Evolutionary conservation across 2,888 invertebrate genomes (phyloP), one percentile per base, ranked within the genome.

Genomic region (Drosophila silvestris): DNA sequence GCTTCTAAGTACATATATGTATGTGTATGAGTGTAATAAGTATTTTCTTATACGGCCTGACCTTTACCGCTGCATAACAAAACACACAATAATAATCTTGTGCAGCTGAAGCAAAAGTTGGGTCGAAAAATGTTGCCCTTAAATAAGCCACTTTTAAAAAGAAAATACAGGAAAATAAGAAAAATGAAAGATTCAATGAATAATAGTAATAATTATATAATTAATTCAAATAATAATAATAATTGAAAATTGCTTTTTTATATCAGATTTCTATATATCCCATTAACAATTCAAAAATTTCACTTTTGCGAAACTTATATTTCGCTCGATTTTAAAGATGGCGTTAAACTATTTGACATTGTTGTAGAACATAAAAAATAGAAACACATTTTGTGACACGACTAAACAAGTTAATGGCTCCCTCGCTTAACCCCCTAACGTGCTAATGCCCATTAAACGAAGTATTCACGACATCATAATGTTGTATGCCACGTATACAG

Each of bases 381-480:
- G 28, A 44, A 35, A 33, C 37, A 53, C 41, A 54, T 47, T 69
- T 60, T 19, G 26, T 28, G 35, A 26, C 54, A 51, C 16, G 51
- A 39, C 33, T 47, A 35, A 53, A n/a, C 35, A 59, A 12, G 28
- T 57, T 64, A 74, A 79, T 52, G 52, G 32, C 22, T 19, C 26
- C 28, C 32, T 50, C 47, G 22, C 5, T 54, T 53, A 79, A 26
- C 26, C 57, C 26, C 63, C 59, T 19, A 54, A 6, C 28, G 41
- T 50, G 14, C 33, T 53, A 39, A 19, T 51, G 26, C 5, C 59
- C 59, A 79, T 77, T 68, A 72, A 9, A n/a, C 32, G 33, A 44
- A 52, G 12, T 37, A 28, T 39, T 56, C 66, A 78, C 28, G 32
- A 28, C 14, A 44, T 32, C 52, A 59, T 67, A 63, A 47, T 59